These are phyloP conservation scores for Tokudaia muenninki DNA, from an alignment of 2,797 vertebrate species.

Conservation along the genomic window DNA sequence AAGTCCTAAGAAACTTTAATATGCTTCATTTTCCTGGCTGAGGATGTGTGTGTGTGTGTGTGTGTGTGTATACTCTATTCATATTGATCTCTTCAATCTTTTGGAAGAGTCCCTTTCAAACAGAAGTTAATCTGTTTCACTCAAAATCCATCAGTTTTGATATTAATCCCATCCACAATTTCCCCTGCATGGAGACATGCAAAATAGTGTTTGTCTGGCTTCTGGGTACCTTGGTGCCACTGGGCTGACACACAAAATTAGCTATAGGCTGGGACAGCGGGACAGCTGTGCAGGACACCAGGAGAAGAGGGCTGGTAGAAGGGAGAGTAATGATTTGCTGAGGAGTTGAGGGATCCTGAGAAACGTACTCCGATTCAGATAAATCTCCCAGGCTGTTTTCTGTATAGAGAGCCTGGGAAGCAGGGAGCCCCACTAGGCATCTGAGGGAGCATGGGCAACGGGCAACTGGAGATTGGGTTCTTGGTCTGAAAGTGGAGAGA, in stretches of 20 bases:
- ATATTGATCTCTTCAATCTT: neutral
- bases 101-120: neutral
- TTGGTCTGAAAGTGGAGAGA: neutral
- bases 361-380: neutral
- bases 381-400: neutral
- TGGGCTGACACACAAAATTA: neutral
- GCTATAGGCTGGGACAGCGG: neutral
- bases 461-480: neutral
- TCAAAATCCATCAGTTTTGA: constrained; percentile 17
- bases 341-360: neutral
- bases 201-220: neutral
- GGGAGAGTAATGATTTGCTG: neutral
- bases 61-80: neutral
- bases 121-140: neutral
- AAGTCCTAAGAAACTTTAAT: neutral
- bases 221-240: neutral
- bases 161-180: constrained; percentile 25
- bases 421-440: neutral
- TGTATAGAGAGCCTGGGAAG: neutral
- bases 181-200: neutral
- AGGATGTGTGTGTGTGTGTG: neutral
- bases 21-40: neutral
- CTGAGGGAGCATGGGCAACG: neutral
- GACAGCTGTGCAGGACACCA: neutral
- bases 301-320: neutral